Conservation (phyloP, 2,113 vertebrate genomes). For the Nothobranchius kuhntae region DNA sequence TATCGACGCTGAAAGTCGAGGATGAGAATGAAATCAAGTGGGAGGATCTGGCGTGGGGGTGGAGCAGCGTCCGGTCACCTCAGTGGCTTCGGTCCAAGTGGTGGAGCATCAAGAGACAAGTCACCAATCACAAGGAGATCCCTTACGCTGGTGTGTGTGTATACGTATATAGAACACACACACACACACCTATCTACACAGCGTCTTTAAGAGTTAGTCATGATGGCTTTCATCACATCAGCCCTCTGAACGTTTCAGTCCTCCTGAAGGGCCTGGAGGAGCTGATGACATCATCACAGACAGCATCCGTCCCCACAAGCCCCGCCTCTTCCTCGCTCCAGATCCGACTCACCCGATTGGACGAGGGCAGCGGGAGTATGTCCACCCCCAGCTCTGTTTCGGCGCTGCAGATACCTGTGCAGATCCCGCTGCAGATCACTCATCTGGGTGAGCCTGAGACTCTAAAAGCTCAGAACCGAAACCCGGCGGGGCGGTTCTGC, state of each 20-base stretch:
- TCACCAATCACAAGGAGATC: constrained; percentile 97
- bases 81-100: constrained; percentile 99
- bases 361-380: constrained; percentile 79
- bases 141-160: constrained; percentile 78
- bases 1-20: constrained; percentile 89
- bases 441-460: constrained; percentile 86
- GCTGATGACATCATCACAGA: constrained; percentile 85
- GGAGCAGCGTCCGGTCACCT: constrained; percentile 97
- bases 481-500: neutral
- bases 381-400: constrained; percentile 82
- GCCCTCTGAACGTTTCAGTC: constrained; percentile 74
- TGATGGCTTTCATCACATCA: too few species aligned
- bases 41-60: constrained; percentile 94
- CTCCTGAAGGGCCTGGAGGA: constrained; percentile 96
- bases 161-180: too few species aligned
- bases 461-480: too few species aligned
- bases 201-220: too few species aligned
- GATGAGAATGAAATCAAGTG: constrained; percentile 98
- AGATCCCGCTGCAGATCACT: constrained; percentile 97
- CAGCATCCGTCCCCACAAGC: constrained; percentile 71
- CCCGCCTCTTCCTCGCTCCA: constrained; percentile 82
- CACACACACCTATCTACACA: too few species aligned
- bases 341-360: constrained; percentile 88
- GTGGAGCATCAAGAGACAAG: constrained; percentile 99
- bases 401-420: constrained; percentile 86